Conservation (phyloP, 2,797 vertebrate genomes). For the Rhinogobio ventralis region DNA sequence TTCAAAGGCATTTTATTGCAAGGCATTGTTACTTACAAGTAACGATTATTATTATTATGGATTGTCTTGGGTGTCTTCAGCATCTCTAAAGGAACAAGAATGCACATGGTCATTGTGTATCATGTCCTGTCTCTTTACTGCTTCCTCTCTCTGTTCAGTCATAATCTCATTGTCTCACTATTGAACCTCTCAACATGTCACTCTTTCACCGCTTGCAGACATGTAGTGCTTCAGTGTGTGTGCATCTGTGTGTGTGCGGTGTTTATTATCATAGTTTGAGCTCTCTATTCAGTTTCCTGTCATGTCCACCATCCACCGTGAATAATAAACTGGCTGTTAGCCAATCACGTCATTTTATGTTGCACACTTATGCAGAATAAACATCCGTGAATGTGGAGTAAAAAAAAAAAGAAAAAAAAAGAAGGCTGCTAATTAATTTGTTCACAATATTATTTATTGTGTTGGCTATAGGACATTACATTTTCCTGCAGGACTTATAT, state of each 20-base stretch:
- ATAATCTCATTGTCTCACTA: slow-evolving; percentile 42
- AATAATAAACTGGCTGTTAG: slow-evolving; percentile 55
- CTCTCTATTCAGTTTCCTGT: slow-evolving; percentile 45
- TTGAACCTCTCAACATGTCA: slow-evolving; percentile 37
- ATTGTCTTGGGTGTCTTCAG: not conserved
- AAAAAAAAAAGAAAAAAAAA: not conserved
- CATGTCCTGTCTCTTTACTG: not conserved
- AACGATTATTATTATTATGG: not conserved
- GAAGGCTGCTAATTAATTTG: not conserved
- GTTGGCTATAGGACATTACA: slow-evolving; percentile 6
- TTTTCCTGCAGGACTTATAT: slow-evolving; percentile 1
- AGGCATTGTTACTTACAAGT: not conserved
- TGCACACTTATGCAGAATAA: slow-evolving; percentile 23
- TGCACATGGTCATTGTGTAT: not conserved
- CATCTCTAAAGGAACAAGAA: slow-evolving; percentile 2
- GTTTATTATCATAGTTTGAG: slow-evolving; percentile 34
- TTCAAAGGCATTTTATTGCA: not conserved
- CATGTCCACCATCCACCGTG: slow-evolving; percentile 42
- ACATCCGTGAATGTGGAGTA: not conserved
- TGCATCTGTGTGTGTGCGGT: not conserved
- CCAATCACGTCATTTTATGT: slow-evolving; percentile 38
- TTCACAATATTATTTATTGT: slow-evolving; percentile 10
- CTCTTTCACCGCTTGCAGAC: not conserved
- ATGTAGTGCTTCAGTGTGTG: not conserved
- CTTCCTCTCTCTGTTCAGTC: slow-evolving; percentile 24